A percentile compares a stretch with the other conserved stretches of the same genome.
Evolutionary conservation across 2,797 vertebrate genomes (phyloP).

Genomic region (Schizopygopsis pylzovi): DNA sequence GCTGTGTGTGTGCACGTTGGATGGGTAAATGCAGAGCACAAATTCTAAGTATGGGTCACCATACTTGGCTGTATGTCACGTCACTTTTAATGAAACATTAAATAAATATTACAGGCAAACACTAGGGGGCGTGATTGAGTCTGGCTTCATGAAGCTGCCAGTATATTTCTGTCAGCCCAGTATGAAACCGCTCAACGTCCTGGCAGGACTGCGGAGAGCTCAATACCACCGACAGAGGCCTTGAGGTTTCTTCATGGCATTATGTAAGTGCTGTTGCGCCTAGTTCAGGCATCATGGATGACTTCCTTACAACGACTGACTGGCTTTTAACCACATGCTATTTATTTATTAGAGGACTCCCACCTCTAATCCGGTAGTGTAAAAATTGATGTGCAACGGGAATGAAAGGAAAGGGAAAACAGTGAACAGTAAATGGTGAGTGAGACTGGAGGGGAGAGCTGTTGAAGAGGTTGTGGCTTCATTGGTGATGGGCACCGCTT

Average conservation of each 20-base stretch:
- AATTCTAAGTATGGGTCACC: too few relatives aligned
- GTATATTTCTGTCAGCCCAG: neutral
- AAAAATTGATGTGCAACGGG: neutral
- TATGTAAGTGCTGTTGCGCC: constrained; percentile 8
- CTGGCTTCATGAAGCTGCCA: constrained; percentile 13
- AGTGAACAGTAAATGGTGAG: constrained; percentile 16
- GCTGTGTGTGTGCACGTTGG: too few relatives aligned
- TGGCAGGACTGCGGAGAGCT: constrained; percentile 20
- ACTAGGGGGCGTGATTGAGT: constrained; percentile 81
- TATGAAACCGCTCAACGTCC: constrained; percentile 6
- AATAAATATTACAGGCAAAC: constrained; percentile 60
- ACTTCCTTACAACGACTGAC: constrained; percentile 46
- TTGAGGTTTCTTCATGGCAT: constrained; percentile 44
- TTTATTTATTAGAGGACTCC: constrained; percentile 54
- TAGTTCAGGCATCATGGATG: constrained; percentile 50
- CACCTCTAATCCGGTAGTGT: constrained; percentile 6
- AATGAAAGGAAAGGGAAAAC: neutral
- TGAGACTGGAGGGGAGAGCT: constrained; percentile 59
- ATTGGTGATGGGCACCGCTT: constrained; percentile 77
- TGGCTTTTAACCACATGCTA: constrained; percentile 48
- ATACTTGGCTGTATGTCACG: too few relatives aligned
- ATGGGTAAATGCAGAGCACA: too few relatives aligned
- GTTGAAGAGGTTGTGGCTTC: constrained; percentile 74
- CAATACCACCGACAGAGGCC: constrained; percentile 62
- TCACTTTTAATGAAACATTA: too few relatives aligned